These are phyloP conservation scores for Solenodon paradoxus DNA, from an alignment of 2,113 vertebrate genomes.

Conservation along the genomic window DNA sequence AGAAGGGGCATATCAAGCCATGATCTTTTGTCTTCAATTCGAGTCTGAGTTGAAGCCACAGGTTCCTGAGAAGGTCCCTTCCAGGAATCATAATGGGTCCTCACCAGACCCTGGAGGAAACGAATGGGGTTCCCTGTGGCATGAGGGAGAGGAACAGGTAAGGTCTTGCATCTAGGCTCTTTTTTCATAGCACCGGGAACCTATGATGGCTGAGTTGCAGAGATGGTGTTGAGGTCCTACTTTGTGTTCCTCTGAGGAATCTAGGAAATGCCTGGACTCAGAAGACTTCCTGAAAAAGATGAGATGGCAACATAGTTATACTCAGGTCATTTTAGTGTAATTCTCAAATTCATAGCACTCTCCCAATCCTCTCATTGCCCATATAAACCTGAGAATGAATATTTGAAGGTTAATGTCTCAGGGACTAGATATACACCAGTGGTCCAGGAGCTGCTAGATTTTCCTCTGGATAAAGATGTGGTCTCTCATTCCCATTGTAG, in stretches of 20 bases:
- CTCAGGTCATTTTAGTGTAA: not conserved
- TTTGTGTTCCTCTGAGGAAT: not conserved
- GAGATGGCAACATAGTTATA: not conserved
- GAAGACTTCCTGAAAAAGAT: not conserved
- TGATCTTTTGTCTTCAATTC: not conserved
- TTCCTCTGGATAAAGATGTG: conserved; percentile 91
- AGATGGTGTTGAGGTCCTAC: not conserved
- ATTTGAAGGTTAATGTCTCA: conserved; percentile 28
- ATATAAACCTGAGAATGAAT: not conserved
- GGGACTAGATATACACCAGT: conserved; percentile 87
- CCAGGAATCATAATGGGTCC: not conserved
- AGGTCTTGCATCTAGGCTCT: not conserved
- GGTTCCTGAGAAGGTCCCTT: not conserved
- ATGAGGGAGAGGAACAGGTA: not conserved
- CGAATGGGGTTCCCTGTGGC: not conserved
- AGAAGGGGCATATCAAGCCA: rapidly evolving
- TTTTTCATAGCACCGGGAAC: not conserved
- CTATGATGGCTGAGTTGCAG: not conserved
- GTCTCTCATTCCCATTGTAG: conserved; percentile 85
- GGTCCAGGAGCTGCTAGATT: conserved; percentile 86
- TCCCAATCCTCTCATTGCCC: rapidly evolving
- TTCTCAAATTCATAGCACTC: not conserved
- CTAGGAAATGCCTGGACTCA: not conserved
- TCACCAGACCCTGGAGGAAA: not conserved
- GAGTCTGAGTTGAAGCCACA: not conserved